phyloP scores from a whole-genome alignment of 2,797 vertebrate species.

The Myiotriccus ornatus region DNA sequence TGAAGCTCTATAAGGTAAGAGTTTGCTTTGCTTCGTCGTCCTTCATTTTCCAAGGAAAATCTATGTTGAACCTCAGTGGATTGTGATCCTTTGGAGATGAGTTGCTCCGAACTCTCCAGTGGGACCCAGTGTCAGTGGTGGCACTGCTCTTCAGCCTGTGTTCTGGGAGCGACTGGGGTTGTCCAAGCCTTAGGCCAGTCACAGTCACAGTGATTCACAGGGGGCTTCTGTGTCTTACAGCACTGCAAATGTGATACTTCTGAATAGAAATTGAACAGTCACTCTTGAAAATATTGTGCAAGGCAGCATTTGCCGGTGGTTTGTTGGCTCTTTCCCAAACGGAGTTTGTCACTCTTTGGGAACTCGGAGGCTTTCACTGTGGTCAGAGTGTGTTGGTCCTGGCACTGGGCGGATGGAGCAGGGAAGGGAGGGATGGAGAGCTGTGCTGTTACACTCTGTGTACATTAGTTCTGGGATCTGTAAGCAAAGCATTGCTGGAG shows the following conservation, averaged over 20 bases:
- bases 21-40: background rate
- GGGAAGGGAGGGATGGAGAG: background rate
- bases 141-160: accelerated
- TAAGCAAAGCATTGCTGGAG: background rate
- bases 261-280: background rate
- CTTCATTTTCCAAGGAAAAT: background rate
- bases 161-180: accelerated
- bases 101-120: background rate
- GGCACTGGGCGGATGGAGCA: background rate
- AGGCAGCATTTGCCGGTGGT: background rate
- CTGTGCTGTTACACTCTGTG: background rate
- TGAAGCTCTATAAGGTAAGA: constrained; percentile 98
- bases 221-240: background rate
- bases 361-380: accelerated
- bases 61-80: background rate
- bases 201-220: accelerated
- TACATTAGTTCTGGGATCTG: accelerated
- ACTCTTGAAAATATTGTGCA: accelerated
- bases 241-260: background rate
- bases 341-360: background rate
- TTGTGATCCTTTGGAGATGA: background rate
- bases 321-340: accelerated
- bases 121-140: accelerated
- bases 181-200: background rate
- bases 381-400: background rate